Base-by-base conservation (phyloP, 2,113 vertebrate species). In the Perca fluviatilis region DNA sequence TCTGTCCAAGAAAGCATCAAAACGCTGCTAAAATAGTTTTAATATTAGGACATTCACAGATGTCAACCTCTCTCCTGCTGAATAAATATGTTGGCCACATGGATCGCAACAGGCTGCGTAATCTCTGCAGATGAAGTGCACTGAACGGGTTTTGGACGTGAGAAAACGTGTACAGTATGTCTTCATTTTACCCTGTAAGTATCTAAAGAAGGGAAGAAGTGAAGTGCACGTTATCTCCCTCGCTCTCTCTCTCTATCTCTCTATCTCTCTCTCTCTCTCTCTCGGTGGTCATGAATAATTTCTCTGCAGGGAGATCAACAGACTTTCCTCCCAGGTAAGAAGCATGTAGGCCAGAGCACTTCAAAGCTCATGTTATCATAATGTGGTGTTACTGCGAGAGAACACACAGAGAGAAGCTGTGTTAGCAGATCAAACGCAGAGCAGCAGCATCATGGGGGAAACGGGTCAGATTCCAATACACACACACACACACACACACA, bases 251-350 rank as follows among this genome's bases (percentile, higher is more conserved):
- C 30, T 43, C 7, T 43, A 12, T 33, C 33, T 33, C 4, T 4
- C 30, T 43, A 49, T 63, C 47, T 71, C 7, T 43, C 16, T 33
- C 33, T 33, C 4, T 4, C 30, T 43, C 56, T 63, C 47, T 71
- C 60, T 66, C 19, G 1, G 54, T 6, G 43, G 15, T 77, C 68
- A 64, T 88, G 78, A 88, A 88, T 78, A 70, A 84, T 84, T 80
- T 64, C 53, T 65, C 74, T 50, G 51, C 68, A 6, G 68, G 63
- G 30, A 27, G 54, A 33, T 6, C 62, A 57, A 60, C 81, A 77
- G 46, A 69, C 71, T 84, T 60, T 75, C 56, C 69, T 81, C 5
- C 27, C 46, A 82, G 86, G 78, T 76, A 74, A 65, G 75, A 61
- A 33, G 56, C 68, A 49, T 57, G 47, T 27, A n/a, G 82, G 64